Conservation (phyloP, 2,888 invertebrate species). For the Amphipyra berbera region DNA sequence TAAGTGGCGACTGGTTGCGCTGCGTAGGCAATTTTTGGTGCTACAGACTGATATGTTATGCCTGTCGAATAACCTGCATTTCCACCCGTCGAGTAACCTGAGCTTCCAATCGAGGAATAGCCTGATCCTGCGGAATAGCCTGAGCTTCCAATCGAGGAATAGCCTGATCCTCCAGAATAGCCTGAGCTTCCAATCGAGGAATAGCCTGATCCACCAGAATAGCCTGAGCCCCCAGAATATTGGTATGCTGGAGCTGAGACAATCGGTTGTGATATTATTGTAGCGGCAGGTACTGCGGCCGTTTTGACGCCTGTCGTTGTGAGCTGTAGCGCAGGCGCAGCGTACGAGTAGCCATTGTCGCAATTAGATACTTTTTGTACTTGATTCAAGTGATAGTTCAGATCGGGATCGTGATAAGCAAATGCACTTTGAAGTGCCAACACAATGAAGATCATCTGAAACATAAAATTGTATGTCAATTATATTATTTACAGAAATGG, state of each 20-base stretch:
- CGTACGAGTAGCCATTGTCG: conserved; percentile 88
- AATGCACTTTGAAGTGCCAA: conserved; percentile 70
- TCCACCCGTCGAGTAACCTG: conserved; percentile 53
- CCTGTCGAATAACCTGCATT: conserved; percentile 61
- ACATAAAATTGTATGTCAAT: conserved; percentile 51
- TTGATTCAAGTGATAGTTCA: conserved; percentile 84
- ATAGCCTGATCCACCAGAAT: conserved; percentile 50
- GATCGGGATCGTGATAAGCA: conserved; percentile 86
- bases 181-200: conserved; percentile 20
- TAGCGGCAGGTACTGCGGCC: conserved; percentile 57
- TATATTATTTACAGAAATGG: not conserved
- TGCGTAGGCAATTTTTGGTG: conserved; percentile 76
- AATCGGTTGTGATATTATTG: conserved; percentile 56
- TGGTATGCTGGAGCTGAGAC: conserved; percentile 57
- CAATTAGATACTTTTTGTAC: conserved; percentile 78
- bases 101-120: conserved; percentile 35
- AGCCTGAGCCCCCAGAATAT: conserved; percentile 49
- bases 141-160: conserved; percentile 1
- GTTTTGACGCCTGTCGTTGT: conserved; percentile 77
- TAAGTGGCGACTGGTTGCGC: conserved; percentile 70
- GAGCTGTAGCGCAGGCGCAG: conserved; percentile 88
- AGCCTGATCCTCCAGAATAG: conserved; percentile 51
- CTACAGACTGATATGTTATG: conserved; percentile 70
- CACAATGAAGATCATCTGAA: conserved; percentile 76
- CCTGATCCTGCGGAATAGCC: conserved; percentile 23